Conservation (phyloP, 1,140 invertebrate genomes). For the Paramacrobiotus metropolitanus region DNA sequence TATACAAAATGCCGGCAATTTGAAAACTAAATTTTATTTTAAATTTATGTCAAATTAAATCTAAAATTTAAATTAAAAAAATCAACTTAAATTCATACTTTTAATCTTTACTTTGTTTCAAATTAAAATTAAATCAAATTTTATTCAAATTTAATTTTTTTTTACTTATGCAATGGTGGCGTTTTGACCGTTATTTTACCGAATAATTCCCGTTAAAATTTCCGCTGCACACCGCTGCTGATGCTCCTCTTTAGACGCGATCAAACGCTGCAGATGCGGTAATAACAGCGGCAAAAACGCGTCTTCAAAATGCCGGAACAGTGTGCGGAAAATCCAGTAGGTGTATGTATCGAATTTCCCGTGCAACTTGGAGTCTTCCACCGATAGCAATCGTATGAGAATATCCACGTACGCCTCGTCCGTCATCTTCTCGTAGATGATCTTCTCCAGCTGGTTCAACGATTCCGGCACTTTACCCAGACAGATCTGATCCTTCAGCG, state of each 20-base stretch:
- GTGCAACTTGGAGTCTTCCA: constrained; percentile 56
- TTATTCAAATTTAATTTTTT: too few species aligned
- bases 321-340: constrained; percentile 25
- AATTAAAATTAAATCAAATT: too few species aligned
- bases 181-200: too few species aligned
- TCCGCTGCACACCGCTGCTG: constrained; percentile 61
- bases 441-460: constrained; percentile 24
- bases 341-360: constrained; percentile 41
- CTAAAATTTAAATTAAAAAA: too few species aligned
- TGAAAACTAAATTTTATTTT: too few species aligned
- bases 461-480: background rate
- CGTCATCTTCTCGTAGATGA: constrained; percentile 43
- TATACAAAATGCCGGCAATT: too few species aligned
- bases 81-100: too few species aligned
- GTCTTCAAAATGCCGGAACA: constrained; percentile 55
- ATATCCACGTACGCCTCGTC: constrained; percentile 41
- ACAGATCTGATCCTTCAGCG: background rate
- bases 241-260: constrained; percentile 40
- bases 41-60: too few species aligned
- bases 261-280: constrained; percentile 37
- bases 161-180: too few species aligned
- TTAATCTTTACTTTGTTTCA: too few species aligned
- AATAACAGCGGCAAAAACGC: constrained; percentile 34
- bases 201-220: constrained; percentile 22
- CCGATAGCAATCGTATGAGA: constrained; percentile 43